Conservation (phyloP, 2,113 vertebrate genomes). For the Neotoma lepida region DNA sequence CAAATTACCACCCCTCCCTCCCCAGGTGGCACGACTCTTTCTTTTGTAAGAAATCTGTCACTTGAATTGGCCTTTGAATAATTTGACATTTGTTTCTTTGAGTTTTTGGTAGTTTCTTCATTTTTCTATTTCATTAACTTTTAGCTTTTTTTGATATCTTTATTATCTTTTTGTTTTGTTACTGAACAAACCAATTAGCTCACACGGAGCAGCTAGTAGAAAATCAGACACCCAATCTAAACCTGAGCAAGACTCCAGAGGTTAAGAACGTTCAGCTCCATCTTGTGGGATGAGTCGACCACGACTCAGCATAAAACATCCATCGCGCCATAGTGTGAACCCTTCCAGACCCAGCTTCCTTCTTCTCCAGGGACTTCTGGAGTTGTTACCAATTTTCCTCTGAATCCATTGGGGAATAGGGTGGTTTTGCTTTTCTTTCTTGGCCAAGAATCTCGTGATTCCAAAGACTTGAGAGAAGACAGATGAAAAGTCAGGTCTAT, state of each 20-base stretch:
- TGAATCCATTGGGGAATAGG: background rate
- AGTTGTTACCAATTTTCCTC: background rate
- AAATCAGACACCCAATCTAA: background rate
- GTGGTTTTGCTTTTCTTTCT: background rate
- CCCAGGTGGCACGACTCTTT: background rate
- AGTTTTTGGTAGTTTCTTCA: background rate
- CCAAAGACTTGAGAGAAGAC: background rate
- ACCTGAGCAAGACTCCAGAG: background rate
- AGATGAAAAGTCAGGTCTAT: background rate
- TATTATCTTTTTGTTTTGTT: background rate
- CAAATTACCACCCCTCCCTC: background rate
- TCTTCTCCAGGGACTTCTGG: background rate
- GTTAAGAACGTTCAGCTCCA: background rate
- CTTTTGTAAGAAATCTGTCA: background rate
- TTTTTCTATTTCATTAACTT: background rate
- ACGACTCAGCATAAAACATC: background rate
- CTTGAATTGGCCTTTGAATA: background rate
- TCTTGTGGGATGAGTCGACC: background rate
- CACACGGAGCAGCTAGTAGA: background rate
- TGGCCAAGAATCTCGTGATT: background rate
- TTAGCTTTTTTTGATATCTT: background rate
- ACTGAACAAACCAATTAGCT: background rate
- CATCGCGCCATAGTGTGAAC: accelerated
- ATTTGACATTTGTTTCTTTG: background rate
- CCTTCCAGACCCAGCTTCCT: too few relatives aligned